phyloP scores from a whole-genome alignment of 1,140 invertebrate genomes.

The Elymnias hypermnestra region DNA sequence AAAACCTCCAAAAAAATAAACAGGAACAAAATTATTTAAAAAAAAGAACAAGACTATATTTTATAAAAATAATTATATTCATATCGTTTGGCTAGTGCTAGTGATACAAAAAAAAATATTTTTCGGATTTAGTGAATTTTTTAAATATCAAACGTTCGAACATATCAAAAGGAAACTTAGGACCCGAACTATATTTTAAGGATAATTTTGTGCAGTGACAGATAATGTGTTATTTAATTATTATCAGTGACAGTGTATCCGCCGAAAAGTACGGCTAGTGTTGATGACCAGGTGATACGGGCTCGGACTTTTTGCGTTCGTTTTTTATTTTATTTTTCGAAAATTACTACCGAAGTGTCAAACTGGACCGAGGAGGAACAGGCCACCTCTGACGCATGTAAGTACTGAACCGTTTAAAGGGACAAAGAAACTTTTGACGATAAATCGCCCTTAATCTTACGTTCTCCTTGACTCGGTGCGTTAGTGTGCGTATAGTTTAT shows the following conservation, averaged over 20 bases:
- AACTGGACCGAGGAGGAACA: slow-evolving; percentile 70
- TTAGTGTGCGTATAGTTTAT: slow-evolving; percentile 32
- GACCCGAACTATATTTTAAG: slow-evolving; percentile 64
- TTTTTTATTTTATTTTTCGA: slow-evolving; percentile 53
- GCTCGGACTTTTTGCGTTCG: slow-evolving; percentile 47
- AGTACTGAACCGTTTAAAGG: slow-evolving; percentile 34
- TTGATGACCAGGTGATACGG: slow-evolving; percentile 53
- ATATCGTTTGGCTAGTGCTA: slow-evolving; percentile 67
- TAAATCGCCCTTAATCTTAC: slow-evolving; percentile 54
- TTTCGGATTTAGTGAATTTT: slow-evolving; percentile 65
- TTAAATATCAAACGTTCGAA: slow-evolving; percentile 38
- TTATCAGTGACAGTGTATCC: slow-evolving; percentile 48
- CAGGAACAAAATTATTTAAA: slow-evolving; percentile 43
- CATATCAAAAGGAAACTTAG: slow-evolving; percentile 72
- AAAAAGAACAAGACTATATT: slow-evolving; percentile 48
- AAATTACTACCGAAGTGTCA: slow-evolving; percentile 73
- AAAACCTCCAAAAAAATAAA: slow-evolving; percentile 53
- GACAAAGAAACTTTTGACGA: slow-evolving; percentile 18
- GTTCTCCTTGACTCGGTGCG: slow-evolving; percentile 41
- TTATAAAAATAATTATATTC: slow-evolving; percentile 54
- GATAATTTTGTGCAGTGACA: slow-evolving; percentile 53
- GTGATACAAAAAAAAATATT: slow-evolving; percentile 32
- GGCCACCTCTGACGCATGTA: slow-evolving; percentile 71
- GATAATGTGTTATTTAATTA: slow-evolving; percentile 47
- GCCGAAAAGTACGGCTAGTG: slow-evolving; percentile 47